phyloP scores from a whole-genome alignment of 2,113 vertebrate genomes.

The Orthonyx spaldingii region DNA sequence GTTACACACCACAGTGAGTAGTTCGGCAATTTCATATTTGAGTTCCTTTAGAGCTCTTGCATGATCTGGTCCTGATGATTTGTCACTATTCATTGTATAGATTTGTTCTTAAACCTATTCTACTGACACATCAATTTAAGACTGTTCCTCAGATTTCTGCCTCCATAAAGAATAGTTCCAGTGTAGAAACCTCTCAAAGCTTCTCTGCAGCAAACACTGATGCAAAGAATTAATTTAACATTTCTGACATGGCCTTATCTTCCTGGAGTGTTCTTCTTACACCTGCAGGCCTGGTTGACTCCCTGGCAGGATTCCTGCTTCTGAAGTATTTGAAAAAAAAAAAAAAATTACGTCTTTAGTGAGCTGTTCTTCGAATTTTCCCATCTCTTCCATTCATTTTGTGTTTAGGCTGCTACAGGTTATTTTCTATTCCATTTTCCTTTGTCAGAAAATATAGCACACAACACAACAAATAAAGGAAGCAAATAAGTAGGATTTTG shows the following conservation, averaged over 20 bases:
- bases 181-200: not conserved
- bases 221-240: not conserved
- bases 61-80: not conserved
- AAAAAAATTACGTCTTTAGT: not conserved
- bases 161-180: not conserved
- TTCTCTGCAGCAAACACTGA: not conserved
- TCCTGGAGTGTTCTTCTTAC: not conserved
- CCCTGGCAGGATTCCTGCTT: not conserved
- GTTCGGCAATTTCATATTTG: slow-evolving; percentile 31
- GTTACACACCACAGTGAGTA: not conserved
- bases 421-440: not conserved
- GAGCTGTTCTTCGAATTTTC: not conserved
- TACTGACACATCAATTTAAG: not conserved
- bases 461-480: not conserved
- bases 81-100: not conserved
- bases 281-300: not conserved
- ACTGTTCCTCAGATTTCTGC: not conserved
- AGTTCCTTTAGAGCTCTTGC: slow-evolving; percentile 10
- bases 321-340: not conserved
- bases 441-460: not conserved
- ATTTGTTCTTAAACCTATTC: slow-evolving; percentile 13
- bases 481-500: not conserved
- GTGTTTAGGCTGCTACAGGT: not conserved
- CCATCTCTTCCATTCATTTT: not conserved
- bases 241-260: not conserved